These are phyloP conservation scores for Andricus curvator DNA, from an alignment of 2,888 invertebrate species.

Conservation along the genomic window DNA sequence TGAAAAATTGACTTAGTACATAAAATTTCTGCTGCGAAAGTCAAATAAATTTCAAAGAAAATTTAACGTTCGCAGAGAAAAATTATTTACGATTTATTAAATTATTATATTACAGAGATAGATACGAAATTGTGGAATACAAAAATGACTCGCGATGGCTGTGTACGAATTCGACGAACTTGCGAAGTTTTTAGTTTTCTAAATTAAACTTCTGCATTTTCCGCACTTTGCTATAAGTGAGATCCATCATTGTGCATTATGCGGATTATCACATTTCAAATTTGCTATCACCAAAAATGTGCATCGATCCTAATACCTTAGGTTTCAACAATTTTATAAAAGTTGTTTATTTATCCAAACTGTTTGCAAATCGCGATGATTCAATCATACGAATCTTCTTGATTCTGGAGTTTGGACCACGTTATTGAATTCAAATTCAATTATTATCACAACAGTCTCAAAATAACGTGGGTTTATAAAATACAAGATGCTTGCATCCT, in stretches of 20 bases:
- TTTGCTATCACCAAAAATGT: not conserved
- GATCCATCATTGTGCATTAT: not conserved
- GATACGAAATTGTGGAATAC: not conserved
- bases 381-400: not conserved
- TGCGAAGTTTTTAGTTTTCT: not conserved
- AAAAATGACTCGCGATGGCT: slow-evolving; percentile 9
- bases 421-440: not conserved
- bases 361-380: not conserved
- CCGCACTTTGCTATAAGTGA: not conserved
- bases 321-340: not conserved
- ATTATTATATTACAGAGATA: not conserved
- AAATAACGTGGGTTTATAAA: not conserved
- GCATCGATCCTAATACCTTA: not conserved
- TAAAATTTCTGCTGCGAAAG: not conserved
- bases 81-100: not conserved
- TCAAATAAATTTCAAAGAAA: not conserved
- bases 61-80: not conserved
- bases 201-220: not conserved
- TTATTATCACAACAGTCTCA: not conserved
- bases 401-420: not conserved
- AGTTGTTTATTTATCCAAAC: not conserved
- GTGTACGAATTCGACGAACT: not conserved
- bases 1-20: not conserved
- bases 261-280: not conserved
- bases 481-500: not conserved